phyloP scores from a whole-genome alignment of 2,113 vertebrate genomes.

The Merops nubicus region DNA sequence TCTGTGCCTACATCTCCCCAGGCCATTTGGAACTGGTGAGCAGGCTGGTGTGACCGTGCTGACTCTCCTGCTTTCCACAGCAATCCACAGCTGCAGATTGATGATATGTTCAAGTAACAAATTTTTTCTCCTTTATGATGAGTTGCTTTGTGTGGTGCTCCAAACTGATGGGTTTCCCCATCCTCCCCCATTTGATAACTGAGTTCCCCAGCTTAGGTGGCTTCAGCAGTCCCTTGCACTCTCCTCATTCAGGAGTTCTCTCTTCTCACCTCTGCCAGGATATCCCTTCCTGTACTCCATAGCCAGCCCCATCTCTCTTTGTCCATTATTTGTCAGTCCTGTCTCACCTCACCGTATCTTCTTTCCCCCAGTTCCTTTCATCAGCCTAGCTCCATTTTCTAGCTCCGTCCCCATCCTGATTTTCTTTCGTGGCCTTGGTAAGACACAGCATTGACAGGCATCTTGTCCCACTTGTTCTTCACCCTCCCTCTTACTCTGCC shows the following conservation, averaged over 20 bases:
- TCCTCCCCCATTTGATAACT: background rate
- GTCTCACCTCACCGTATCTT: background rate
- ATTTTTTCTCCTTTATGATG: fast-evolving
- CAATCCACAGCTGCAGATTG: background rate
- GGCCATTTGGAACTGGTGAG: background rate
- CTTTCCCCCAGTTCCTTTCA: background rate
- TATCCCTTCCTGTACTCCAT: background rate
- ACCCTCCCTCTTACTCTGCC: too few species aligned
- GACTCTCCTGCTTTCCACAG: background rate
- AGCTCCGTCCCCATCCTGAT: background rate
- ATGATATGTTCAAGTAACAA: background rate
- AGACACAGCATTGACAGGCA: background rate
- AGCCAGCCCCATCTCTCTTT: background rate
- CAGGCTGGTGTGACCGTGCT: background rate
- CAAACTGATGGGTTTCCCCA: background rate
- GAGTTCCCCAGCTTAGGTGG: background rate
- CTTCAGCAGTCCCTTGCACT: background rate
- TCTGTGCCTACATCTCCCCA: background rate
- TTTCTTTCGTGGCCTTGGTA: background rate
- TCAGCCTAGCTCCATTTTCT: background rate
- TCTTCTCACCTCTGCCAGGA: background rate
- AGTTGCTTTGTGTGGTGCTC: background rate
- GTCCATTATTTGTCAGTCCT: background rate
- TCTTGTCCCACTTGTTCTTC: background rate
- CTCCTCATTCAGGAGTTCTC: background rate